A percentile compares a stretch with the other conserved stretches of the same genome.
Evolutionary conservation across 2,888 invertebrate genomes (phyloP).

Genomic region (Hirtodrosophila duncani): DNA sequence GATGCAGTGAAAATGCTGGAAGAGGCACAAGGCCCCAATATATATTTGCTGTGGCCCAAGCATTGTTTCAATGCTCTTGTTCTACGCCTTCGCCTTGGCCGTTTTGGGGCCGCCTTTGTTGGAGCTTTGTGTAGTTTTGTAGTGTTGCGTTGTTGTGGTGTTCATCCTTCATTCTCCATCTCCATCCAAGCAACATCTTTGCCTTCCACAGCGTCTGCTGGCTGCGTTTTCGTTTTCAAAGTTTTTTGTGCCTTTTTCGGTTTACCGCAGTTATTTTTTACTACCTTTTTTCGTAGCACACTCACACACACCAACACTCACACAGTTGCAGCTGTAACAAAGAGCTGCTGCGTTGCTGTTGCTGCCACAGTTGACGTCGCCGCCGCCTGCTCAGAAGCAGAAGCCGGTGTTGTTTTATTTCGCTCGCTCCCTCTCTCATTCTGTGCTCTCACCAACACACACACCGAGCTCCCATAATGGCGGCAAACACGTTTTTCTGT

Average conservation of each 20-base stretch:
- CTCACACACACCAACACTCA: slow-evolving; percentile 29
- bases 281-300: slow-evolving; percentile 71
- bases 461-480: slow-evolving; percentile 42
- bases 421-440: slow-evolving; percentile 11
- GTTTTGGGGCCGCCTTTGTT: slow-evolving; percentile 38
- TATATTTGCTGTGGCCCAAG: too few relatives aligned
- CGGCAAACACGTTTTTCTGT: slow-evolving; percentile 70
- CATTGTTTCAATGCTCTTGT: too few relatives aligned
- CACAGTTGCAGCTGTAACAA: slow-evolving; percentile 34
- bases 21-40: neutral
- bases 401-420: slow-evolving; percentile 51
- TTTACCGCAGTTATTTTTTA: slow-evolving; percentile 74
- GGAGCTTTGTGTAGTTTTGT: slow-evolving; percentile 39
- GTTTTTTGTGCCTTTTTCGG: slow-evolving; percentile 67
- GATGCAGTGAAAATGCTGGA: neutral
- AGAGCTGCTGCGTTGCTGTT: slow-evolving; percentile 28
- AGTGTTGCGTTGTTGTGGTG: slow-evolving; percentile 58
- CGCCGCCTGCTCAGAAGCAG: slow-evolving; percentile 38
- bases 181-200: slow-evolving; percentile 2
- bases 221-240: slow-evolving; percentile 66
- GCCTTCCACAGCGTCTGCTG: slow-evolving; percentile 15
- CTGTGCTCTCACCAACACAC: slow-evolving; percentile 6
- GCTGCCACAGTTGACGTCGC: slow-evolving; percentile 34
- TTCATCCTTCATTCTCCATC: slow-evolving; percentile 3
- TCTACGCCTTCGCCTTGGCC: slow-evolving; percentile 30